A percentile compares a stretch with the other conserved stretches of the same genome.
These are phyloP conservation scores for Steinernema feltiae DNA, from an alignment of 1,140 invertebrate species.

Conservation along the genomic window DNA sequence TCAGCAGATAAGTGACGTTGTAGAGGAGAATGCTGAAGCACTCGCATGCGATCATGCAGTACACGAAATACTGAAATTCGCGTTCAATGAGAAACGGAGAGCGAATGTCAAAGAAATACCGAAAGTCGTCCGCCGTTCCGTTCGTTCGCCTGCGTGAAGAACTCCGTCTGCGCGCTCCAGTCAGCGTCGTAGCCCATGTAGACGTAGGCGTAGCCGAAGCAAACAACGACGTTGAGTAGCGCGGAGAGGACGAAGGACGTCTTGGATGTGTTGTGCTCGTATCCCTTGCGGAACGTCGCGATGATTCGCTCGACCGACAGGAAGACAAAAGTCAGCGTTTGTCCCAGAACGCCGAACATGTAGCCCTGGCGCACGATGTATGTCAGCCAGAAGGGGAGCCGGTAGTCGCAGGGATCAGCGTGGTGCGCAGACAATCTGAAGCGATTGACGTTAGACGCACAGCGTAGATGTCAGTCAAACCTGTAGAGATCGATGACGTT, in stretches of 20 bases:
- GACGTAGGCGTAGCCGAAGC: neutral
- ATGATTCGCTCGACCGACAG: neutral
- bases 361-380: neutral
- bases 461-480: no score
- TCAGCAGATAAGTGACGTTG: neutral
- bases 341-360: neutral
- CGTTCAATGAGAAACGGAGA: neutral
- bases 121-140: neutral
- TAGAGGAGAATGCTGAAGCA: neutral
- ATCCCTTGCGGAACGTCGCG: neutral
- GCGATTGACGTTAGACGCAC: neutral
- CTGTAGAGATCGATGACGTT: no score
- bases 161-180: neutral
- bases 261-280: neutral
- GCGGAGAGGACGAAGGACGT: neutral
- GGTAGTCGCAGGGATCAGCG: neutral
- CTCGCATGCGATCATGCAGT: neutral
- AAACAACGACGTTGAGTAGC: neutral
- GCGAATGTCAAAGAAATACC: neutral
- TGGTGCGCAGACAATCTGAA: neutral
- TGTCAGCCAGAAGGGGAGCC: neutral
- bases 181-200: neutral
- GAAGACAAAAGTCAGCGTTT: neutral
- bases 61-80: neutral
- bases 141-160: neutral